These are phyloP conservation scores for Ophion slaviceki DNA, from an alignment of 2,888 invertebrate species.

Conservation along the genomic window DNA sequence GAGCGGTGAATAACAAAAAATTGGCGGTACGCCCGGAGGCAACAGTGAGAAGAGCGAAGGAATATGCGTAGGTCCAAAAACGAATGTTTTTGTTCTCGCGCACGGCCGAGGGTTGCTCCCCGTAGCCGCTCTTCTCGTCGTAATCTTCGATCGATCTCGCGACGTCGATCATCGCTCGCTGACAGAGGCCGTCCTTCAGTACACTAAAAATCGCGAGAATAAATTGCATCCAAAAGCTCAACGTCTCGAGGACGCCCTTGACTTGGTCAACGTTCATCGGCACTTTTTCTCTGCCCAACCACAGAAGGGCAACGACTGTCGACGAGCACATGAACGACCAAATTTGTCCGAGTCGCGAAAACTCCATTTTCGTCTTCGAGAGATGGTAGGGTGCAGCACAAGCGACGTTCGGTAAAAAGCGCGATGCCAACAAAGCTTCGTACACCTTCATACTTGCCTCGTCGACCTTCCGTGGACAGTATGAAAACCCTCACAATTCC, in stretches of 20 bases:
- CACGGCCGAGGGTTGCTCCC: neutral
- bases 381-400: slow-evolving; percentile 37
- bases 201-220: neutral
- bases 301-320: neutral
- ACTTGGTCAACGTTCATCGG: neutral
- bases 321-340: slow-evolving; percentile 23
- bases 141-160: slow-evolving; percentile 38
- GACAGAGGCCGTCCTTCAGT: slow-evolving; percentile 26
- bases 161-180: slow-evolving; percentile 21
- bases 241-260: neutral
- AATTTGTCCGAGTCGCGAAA: slow-evolving; percentile 28
- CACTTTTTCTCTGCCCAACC: neutral
- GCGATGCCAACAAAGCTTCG: slow-evolving; percentile 27
- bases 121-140: slow-evolving; percentile 36
- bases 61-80: slow-evolving; percentile 5
- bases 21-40: neutral
- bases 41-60: neutral
- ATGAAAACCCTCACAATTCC: neutral
- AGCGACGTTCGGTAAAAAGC: slow-evolving; percentile 19
- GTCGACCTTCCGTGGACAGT: neutral
- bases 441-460: slow-evolving; percentile 35
- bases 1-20: neutral
- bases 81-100: slow-evolving; percentile 29
- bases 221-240: neutral
- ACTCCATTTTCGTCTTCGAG: slow-evolving; percentile 8